Evolutionary conservation across 2,113 vertebrate species (phyloP).

Genomic region (Urocitellus parryii): DNA sequence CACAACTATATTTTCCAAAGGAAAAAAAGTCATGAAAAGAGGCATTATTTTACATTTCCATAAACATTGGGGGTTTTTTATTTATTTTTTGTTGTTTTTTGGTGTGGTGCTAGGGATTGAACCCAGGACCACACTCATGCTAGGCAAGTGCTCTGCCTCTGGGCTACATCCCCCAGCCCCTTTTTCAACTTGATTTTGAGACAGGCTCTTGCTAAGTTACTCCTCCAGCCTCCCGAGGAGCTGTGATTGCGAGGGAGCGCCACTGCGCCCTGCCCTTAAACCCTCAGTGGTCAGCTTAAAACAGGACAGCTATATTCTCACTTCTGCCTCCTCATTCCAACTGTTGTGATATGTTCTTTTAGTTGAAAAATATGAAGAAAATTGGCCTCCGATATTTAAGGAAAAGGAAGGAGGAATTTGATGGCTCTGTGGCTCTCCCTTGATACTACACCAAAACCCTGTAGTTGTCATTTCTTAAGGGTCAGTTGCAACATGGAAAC

Average conservation of each 20-base stretch:
- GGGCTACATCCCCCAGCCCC: too few relatives aligned
- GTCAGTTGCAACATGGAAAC: background rate
- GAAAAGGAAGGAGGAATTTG: background rate
- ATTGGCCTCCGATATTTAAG: background rate
- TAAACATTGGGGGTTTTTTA: background rate
- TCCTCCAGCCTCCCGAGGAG: too few relatives aligned
- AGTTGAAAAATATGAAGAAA: background rate
- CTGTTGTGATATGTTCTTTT: background rate
- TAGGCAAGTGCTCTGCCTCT: too few relatives aligned
- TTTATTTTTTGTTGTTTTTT: too few relatives aligned
- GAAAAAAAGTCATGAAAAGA: background rate
- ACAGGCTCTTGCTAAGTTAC: too few relatives aligned
- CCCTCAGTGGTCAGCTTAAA: background rate
- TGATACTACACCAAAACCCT: constrained; percentile 44
- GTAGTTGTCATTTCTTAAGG: background rate
- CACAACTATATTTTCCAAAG: background rate
- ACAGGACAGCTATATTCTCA: background rate
- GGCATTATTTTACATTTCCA: background rate
- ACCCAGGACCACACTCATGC: too few relatives aligned
- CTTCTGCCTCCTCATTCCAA: background rate
- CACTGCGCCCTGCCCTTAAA: background rate
- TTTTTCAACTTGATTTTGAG: too few relatives aligned
- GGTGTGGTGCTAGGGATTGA: background rate
- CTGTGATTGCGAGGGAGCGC: too few relatives aligned
- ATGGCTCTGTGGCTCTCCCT: background rate